Conservation (phyloP, 2,113 vertebrate genomes). For the Panurus biarmicus region DNA sequence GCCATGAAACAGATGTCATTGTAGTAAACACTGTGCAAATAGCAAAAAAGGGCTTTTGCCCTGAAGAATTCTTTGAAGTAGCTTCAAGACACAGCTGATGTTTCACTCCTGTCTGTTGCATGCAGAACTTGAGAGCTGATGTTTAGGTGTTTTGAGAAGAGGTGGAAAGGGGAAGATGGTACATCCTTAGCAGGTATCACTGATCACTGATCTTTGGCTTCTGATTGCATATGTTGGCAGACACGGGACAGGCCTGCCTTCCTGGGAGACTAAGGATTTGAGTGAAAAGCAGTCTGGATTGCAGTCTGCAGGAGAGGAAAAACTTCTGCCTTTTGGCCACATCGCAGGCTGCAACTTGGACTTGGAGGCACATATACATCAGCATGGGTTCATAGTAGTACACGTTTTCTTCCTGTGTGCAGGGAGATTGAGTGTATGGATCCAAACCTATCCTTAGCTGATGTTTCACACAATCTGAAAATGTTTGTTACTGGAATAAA, state of each 20-base stretch:
- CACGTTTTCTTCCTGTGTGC: fast-evolving
- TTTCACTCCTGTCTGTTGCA: not conserved
- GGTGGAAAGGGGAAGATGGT: not conserved
- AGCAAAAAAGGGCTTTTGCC: not conserved
- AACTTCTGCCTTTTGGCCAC: not conserved
- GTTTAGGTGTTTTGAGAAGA: not conserved
- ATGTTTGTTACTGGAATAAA: not conserved
- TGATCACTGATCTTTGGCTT: not conserved
- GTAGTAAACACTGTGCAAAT: not conserved
- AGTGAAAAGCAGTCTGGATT: not conserved
- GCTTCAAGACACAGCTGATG: not conserved
- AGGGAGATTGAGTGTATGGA: not conserved
- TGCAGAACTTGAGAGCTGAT: not conserved
- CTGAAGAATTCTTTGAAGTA: not conserved
- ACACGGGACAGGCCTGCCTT: not conserved
- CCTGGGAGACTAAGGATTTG: not conserved
- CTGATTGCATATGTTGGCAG: not conserved
- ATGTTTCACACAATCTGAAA: not conserved
- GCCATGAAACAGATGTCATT: not conserved
- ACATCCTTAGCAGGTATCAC: not conserved
- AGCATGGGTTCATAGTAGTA: not conserved
- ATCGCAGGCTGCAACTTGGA: not conserved
- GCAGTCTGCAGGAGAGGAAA: not conserved
- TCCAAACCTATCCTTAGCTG: not conserved
- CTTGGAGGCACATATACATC: not conserved